Evolutionary conservation across 2,888 invertebrate genomes (phyloP), one percentile per base, ranked within the genome.

Genomic region (Sylvicola cinctus): DNA sequence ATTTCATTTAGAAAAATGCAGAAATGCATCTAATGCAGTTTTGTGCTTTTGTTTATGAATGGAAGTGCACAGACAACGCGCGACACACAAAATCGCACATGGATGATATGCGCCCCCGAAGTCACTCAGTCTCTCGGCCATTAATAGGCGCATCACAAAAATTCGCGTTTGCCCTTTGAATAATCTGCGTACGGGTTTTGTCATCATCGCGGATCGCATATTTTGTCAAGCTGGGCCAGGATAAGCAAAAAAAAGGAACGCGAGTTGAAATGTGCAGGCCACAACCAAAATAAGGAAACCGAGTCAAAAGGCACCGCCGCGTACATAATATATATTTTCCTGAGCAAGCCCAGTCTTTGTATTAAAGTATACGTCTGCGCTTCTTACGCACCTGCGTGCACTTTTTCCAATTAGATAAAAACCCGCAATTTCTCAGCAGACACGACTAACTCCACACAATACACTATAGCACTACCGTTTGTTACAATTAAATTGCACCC

Each of bases 371-470:
- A 80, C 80, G 81, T 70, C 84, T 85, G 85, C 85, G 84, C n/a
- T n/a, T n/a, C n/a, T n/a, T 85, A 83, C 83, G 84, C 83, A 84
- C 84, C 81, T 85, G 80, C 79, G 80, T 80, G 76, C 64, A 61
- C 51, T 62, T 65, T 62, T 62, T 61, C 7, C 7, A 25, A 25
- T 11, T 25, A 25, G 11, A 25, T 11, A 25, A 25, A 25, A 7
- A 25, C 25, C 11, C 11, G 8, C 25, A 8, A 25, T 25, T 25
- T 25, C 8, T 25, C 7, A 25, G 7, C 11, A 8, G 11, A 25
- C 25, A 25, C 11, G 11, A 25, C 25, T 25, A 25, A 25, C 11
- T 25, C n/a, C n/a, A n/a, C n/a, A n/a, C n/a, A n/a, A n/a, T n/a
- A n/a, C n/a, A n/a, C n/a, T n/a, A n/a, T n/a, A n/a, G n/a, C n/a